Percentiles rank a stretch among this genome's conserved stretches.
These are phyloP conservation scores for Alligator sinensis DNA, from an alignment of 2,113 vertebrate genomes.

Conservation along the genomic window DNA sequence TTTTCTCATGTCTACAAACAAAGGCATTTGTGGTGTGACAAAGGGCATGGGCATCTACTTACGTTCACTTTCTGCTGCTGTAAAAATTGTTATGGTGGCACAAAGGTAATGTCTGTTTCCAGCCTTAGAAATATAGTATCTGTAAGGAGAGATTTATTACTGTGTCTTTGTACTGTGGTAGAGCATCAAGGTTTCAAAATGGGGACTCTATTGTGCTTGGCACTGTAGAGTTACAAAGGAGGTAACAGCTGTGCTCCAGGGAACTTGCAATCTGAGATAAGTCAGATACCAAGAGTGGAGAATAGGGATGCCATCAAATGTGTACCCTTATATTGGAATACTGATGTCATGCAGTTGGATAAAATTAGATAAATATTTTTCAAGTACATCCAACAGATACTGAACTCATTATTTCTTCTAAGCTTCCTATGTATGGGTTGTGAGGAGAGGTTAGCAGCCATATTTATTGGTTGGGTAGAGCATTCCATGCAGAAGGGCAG, in stretches of 20 bases:
- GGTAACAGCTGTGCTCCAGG: background rate
- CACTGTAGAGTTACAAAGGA: background rate
- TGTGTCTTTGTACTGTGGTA: background rate
- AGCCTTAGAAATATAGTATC: background rate
- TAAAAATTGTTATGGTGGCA: no score
- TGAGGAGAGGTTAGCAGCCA: background rate
- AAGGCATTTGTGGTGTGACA: no score
- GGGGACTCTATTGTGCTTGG: background rate
- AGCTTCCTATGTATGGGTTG: background rate
- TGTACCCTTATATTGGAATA: background rate
- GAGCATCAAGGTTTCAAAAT: background rate
- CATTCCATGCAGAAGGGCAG: accelerated
- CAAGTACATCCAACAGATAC: background rate
- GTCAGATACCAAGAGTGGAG: background rate
- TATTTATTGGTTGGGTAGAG: background rate
- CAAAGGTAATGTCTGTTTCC: no score
- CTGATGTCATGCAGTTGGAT: no score
- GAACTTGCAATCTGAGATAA: background rate
- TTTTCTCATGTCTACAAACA: no score
- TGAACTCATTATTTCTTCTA: accelerated
- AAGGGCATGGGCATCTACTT: no score
- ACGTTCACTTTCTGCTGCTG: no score
- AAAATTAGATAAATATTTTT: background rate
- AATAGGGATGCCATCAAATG: background rate
- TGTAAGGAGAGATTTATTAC: background rate